Evolutionary conservation across 2,888 invertebrate species (phyloP), one percentile per base, ranked within the genome.

Genomic region (Tenthredo livida): DNA sequence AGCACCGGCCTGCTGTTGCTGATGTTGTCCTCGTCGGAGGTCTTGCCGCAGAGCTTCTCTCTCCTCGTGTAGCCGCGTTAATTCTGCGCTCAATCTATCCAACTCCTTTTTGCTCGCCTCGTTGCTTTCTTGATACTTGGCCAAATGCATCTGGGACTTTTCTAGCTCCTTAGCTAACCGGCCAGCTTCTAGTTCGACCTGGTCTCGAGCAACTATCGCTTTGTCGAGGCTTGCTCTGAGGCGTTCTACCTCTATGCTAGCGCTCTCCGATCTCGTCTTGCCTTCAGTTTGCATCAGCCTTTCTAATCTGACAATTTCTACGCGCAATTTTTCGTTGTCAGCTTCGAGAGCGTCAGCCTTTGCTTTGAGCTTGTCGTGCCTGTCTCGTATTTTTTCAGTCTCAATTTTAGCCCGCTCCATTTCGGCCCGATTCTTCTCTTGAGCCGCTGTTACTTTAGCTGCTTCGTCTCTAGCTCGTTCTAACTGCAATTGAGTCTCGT

Each of bases 391-490:
- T 94, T 98, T 98, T 92, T 98, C 98, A 89, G 97, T 96, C 94
- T 98, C 98, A 92, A 98, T 97, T 91, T 97, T 96, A 88, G 97
- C 96, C 73, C 97, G 95, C 93, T 97, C 98, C 90, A 97, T 94
- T 90, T 98, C 97, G 87, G 95, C 94, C 65, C 97, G 95, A 92
- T 97, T 97, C 91, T 97, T 97, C 89, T 98, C 98, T 92, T 98
- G 96, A 65, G 95, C 95, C 65, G 95, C 95, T 87, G 96, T 95
- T 29, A 96, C 94, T 93, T 98, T 98, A 50, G 95, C 95, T 21
- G 97, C 96, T 93, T 98, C 98, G 83, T 96, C 96, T 91, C 97
- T 96, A 65, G 97, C 96, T 80, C 97, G 93, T 91, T 98, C 97
- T 87, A 97, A 93, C 92, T 98, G 97, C 90, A 97, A 95, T 89